Base-by-base conservation (phyloP, 2,113 vertebrate species). In the Paramisgurnus dabryanus region DNA sequence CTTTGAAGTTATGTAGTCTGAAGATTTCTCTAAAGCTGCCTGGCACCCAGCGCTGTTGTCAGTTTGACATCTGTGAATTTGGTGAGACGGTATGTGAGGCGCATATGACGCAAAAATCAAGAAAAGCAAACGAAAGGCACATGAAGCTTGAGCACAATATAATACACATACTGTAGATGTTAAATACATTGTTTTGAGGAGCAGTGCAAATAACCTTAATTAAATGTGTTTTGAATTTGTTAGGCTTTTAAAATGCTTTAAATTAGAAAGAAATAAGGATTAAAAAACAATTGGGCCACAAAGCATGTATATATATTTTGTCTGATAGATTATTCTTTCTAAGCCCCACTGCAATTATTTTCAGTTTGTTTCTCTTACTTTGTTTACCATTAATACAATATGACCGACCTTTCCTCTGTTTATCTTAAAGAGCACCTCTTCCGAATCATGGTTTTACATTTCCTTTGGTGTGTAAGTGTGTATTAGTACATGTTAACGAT, bases 1-100 rank as follows among this genome's bases (percentile, higher is more conserved):
- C 58, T 49, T 76, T 76, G 72, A 75, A 64, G 72, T 63, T 75
- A 47, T 49, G 8, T 4, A 27, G 72, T 64, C 58, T 43, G n/a
- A 76, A 63, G 73, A 63, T 63, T 64, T 64, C 9, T 49, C 60
- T 64, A 49, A 64, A 76, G 58, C 64, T 63, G 22, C 8, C 43
- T 47, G 58, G 13, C 43, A 64, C 9, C 43, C 43, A 50, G 45
- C 6, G 0, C 11, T 34, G 60, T 64, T 47, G 50, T 15, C 0
- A 49, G 40, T 76, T 64, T 50, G 60, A 63, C 1, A 11, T 1
- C 58, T 13, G 11, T 17, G 72, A 63, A 75, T 75, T 63, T 34
- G 43, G 12, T 63, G 10, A 18, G 40, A 9, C 27, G 11, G 49
- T 4, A 53, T 69, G 45, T 7, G 11, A 41, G 18, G 15, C 5